These are phyloP conservation scores for Phalanger gymnotis DNA, from an alignment of 2,797 vertebrate species.

Conservation along the genomic window DNA sequence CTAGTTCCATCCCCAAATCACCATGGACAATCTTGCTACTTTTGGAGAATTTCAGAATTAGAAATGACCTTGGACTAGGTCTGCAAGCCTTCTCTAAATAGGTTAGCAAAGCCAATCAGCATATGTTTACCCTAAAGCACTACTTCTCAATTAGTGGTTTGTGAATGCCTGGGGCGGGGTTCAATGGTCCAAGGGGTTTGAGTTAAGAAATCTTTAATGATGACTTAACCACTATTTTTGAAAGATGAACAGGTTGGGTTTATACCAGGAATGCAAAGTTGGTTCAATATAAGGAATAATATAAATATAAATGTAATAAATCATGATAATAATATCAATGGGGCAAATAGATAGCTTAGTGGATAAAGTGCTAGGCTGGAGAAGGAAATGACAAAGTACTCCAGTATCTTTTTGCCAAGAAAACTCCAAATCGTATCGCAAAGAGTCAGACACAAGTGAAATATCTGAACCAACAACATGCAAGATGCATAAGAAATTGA, in stretches of 20 bases:
- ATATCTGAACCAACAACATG: not conserved
- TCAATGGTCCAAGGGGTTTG: not conserved
- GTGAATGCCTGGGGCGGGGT: not conserved
- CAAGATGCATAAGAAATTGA: not conserved
- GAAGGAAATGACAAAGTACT: not conserved
- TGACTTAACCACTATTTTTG: not conserved
- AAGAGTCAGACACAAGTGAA: not conserved
- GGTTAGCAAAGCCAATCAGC: not conserved
- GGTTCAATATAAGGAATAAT: not conserved
- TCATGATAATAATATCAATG: not conserved
- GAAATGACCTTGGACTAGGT: not conserved
- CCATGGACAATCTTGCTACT: not conserved
- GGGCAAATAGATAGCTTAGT: not conserved
- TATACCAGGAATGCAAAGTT: not conserved
- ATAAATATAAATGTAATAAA: not conserved
- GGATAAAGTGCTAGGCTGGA: not conserved
- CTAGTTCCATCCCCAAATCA: not conserved
- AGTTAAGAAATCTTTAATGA: not conserved
- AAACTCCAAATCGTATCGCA: not conserved
- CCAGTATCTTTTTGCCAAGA: not conserved
- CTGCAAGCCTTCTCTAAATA: not conserved
- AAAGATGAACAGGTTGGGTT: not conserved
- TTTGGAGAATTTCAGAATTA: not conserved
- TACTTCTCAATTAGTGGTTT: not conserved
- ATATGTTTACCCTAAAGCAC: not conserved